Percentiles rank a stretch among this genome's conserved stretches.
Evolutionary conservation across 2,888 invertebrate genomes (phyloP).

Genomic region (Andrena minutula): DNA sequence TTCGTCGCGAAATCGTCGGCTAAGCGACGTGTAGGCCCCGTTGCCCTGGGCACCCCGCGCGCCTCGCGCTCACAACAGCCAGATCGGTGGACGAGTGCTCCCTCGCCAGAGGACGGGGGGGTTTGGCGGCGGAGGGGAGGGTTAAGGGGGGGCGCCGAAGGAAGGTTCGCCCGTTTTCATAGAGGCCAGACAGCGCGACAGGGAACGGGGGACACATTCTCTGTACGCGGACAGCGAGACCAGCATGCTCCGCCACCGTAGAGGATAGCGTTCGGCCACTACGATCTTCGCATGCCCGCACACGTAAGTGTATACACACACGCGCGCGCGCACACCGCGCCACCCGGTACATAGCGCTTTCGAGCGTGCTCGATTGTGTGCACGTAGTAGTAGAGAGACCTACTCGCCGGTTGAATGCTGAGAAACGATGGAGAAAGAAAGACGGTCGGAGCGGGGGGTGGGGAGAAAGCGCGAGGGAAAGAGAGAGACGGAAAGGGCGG

Average conservation of each 20-base stretch:
- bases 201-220: not conserved
- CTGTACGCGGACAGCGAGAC: constrained; percentile 50
- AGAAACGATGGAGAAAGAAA: constrained; percentile 48
- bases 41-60: constrained; percentile 41
- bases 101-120: constrained; percentile 11
- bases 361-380: constrained; percentile 42
- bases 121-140: not conserved
- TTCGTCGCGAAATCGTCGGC: constrained; percentile 44
- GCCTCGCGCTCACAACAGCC: constrained; percentile 15
- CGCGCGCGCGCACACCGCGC: constrained; percentile 26
- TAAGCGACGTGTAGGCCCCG: constrained; percentile 60
- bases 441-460: constrained; percentile 1
- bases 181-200: no score
- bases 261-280: constrained; percentile 60
- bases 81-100: not conserved
- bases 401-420: constrained; percentile 67
- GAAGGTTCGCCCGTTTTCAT: no score
- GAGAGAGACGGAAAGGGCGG: constrained; percentile 54
- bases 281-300: constrained; percentile 62
- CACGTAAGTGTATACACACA: constrained; percentile 64
- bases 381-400: constrained; percentile 39
- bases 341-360: constrained; percentile 38
- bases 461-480: not conserved
- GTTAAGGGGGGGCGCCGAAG: not conserved
- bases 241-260: constrained; percentile 56